These are phyloP conservation scores for Myrmecophaga tridactyla DNA, from an alignment of 2,113 vertebrate species.

Conservation along the genomic window DNA sequence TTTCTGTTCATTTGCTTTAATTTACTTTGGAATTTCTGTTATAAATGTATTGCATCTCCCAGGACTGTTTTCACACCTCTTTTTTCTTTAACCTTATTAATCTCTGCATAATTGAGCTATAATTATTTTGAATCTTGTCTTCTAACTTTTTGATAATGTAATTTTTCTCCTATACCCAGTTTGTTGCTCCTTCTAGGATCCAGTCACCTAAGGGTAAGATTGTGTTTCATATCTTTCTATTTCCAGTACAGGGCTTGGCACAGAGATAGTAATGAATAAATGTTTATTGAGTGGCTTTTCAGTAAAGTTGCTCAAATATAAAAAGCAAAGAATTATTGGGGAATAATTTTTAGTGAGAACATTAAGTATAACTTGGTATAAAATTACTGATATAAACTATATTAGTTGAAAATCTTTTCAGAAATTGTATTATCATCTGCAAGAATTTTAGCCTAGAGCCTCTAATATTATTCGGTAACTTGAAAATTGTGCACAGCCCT, in stretches of 20 bases:
- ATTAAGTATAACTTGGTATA: not conserved
- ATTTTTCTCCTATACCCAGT: not conserved
- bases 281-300: constrained; percentile 13
- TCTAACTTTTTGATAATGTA: not conserved
- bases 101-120: not conserved
- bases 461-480: constrained; percentile 1
- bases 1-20: constrained; percentile 38
- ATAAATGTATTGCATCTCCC: not conserved
- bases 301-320: constrained; percentile 40
- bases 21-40: constrained; percentile 23
- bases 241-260: not conserved
- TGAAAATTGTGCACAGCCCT: constrained; percentile 13
- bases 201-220: not conserved
- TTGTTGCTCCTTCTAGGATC: not conserved
- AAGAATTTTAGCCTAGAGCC: constrained; percentile 19
- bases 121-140: not conserved
- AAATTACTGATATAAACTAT: constrained; percentile 1
- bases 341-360: not conserved
- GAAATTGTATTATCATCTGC: constrained; percentile 36
- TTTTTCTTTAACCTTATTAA: constrained; percentile 13
- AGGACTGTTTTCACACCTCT: not conserved
- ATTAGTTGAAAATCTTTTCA: constrained; percentile 8
- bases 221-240: constrained; percentile 3
- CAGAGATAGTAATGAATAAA: not conserved
- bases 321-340: not conserved